phyloP scores from a whole-genome alignment of 2,113 vertebrate species.

The Sphyrna mokarran region DNA sequence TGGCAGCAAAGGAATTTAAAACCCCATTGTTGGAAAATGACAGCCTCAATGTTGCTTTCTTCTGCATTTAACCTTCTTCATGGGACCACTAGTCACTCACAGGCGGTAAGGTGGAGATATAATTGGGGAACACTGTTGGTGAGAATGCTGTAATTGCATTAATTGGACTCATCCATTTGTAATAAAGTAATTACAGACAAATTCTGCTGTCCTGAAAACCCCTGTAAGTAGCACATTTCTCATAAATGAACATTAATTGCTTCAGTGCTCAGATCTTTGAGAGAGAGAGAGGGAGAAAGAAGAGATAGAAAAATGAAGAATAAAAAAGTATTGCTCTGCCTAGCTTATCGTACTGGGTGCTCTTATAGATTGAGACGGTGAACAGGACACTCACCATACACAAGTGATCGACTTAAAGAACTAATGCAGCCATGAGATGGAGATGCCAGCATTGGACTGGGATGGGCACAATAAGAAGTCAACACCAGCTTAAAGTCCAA shows the following conservation, averaged over 20 bases:
- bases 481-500: no score
- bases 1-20: background rate
- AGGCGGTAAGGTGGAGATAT: background rate
- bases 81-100: background rate
- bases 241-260: constrained; percentile 4
- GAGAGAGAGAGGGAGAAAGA: background rate
- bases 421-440: no score
- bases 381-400: no score
- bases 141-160: background rate
- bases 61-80: background rate
- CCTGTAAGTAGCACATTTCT: background rate
- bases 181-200: constrained; percentile 13
- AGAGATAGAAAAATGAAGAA: no score
- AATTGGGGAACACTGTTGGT: background rate
- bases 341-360: background rate
- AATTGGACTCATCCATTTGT: constrained; percentile 1
- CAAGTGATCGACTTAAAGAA: no score
- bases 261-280: background rate
- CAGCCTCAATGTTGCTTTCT: background rate
- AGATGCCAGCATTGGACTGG: no score
- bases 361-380: background rate
- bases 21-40: background rate
- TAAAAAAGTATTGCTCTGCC: background rate
- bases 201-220: background rate
- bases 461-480: no score